Conservation (phyloP, 1,140 invertebrate genomes). For the Acromyrmex heyeri region DNA sequence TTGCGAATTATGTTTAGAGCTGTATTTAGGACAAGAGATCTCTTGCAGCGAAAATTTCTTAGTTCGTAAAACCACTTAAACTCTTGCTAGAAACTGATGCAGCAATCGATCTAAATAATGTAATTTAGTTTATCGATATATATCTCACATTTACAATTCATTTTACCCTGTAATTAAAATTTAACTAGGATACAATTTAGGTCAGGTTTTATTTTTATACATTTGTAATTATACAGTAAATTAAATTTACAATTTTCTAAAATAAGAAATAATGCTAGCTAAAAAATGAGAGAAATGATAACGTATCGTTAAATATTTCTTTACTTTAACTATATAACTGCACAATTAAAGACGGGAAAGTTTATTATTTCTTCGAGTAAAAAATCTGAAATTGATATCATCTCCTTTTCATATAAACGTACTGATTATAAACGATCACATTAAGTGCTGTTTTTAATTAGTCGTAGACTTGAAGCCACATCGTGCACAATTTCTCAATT, state of each 20-base stretch:
- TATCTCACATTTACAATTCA: background rate
- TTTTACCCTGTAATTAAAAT: background rate
- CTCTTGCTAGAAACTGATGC: background rate
- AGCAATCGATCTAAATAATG: background rate
- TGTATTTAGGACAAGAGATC: background rate
- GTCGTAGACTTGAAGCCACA: background rate
- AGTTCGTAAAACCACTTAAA: background rate
- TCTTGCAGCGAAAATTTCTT: background rate
- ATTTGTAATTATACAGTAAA: background rate
- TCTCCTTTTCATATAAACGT: constrained; percentile 5
- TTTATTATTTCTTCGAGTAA: background rate
- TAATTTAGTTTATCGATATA: background rate
- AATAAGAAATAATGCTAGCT: background rate
- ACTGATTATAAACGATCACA: background rate
- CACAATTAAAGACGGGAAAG: background rate
- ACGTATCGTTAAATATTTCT: background rate
- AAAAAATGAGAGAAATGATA: background rate
- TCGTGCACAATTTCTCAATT: constrained; percentile 19
- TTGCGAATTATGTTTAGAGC: background rate
- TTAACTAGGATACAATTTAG: background rate
- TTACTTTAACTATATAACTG: background rate
- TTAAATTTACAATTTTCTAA: background rate
- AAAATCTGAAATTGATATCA: constrained; percentile 9
- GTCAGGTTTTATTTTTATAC: background rate
- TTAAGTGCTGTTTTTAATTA: constrained; percentile 2